phyloP scores from a whole-genome alignment of 2,888 invertebrate genomes.

The Sesia bembeciformis region DNA sequence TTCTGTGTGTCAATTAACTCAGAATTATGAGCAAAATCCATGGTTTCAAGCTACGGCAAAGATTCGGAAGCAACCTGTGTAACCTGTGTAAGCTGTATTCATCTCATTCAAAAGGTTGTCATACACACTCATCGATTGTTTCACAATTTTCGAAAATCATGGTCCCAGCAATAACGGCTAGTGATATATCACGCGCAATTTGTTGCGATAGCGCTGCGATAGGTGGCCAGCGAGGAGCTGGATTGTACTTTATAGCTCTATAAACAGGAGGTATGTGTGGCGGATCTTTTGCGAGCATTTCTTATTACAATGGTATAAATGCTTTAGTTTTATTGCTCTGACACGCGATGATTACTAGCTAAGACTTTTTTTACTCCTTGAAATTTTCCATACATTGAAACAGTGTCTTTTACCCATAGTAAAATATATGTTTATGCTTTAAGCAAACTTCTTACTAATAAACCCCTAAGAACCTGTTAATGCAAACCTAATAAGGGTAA shows the following conservation, averaged over 20 bases:
- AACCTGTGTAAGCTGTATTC: no score
- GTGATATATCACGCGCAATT: conserved; percentile 67
- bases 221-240: conserved; percentile 36
- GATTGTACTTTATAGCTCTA: conserved; percentile 57
- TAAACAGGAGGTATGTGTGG: conserved; percentile 20
- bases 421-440: background rate
- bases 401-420: background rate
- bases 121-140: background rate
- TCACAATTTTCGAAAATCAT: conserved; percentile 6
- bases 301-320: background rate
- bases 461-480: background rate
- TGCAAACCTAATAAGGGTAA: background rate
- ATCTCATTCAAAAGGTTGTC: background rate
- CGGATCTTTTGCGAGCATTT: background rate
- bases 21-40: no score
- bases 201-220: conserved; percentile 62
- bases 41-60: no score
- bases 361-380: no score
- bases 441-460: background rate
- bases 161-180: conserved; percentile 29
- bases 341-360: no score
- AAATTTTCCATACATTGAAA: background rate
- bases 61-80: no score
- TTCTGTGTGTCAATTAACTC: no score
- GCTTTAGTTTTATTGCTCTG: no score